Conservation (phyloP, 1,140 invertebrate species). For the Brachystomella parvula region DNA sequence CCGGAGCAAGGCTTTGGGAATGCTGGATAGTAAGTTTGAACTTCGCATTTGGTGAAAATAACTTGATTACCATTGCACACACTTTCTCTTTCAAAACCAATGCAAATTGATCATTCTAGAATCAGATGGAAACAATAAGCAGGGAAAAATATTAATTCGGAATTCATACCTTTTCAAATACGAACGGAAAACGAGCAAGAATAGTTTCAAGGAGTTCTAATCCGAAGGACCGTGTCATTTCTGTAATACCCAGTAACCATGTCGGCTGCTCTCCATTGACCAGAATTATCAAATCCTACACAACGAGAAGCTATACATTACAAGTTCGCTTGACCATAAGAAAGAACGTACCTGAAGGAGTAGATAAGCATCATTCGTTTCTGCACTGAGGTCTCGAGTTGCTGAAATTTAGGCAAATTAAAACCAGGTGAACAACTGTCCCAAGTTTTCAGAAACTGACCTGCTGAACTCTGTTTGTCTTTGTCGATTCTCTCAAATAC, state of each 20-base stretch:
- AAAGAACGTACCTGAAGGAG: conserved; percentile 62
- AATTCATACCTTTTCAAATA: conserved; percentile 80
- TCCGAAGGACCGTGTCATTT: conserved; percentile 95
- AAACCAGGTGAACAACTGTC: background rate
- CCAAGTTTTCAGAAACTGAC: conserved; percentile 10
- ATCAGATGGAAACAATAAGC: conserved; percentile 41
- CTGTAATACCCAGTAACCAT: conserved; percentile 90
- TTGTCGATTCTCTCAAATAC: conserved; percentile 88
- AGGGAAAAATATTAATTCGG: conserved; percentile 23
- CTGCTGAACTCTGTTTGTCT: conserved; percentile 40
- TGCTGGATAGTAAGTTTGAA: conserved; percentile 58
- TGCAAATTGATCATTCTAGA: conserved; percentile 86
- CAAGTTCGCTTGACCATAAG: background rate
- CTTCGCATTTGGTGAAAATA: conserved; percentile 95
- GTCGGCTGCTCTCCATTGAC: conserved; percentile 92
- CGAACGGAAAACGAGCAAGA: conserved; percentile 76
- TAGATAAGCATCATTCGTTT: conserved; percentile 86
- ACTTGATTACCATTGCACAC: conserved; percentile 91
- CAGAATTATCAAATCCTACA: conserved; percentile 80
- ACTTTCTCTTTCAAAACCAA: conserved; percentile 92
- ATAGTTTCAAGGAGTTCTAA: conserved; percentile 90
- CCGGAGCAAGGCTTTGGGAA: conserved; percentile 32
- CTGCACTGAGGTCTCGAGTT: conserved; percentile 40
- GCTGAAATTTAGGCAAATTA: conserved; percentile 4
- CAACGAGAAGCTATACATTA: no score